Evolutionary conservation across 2,888 invertebrate genomes (phyloP).

Genomic region (Lycia hirtaria): DNA sequence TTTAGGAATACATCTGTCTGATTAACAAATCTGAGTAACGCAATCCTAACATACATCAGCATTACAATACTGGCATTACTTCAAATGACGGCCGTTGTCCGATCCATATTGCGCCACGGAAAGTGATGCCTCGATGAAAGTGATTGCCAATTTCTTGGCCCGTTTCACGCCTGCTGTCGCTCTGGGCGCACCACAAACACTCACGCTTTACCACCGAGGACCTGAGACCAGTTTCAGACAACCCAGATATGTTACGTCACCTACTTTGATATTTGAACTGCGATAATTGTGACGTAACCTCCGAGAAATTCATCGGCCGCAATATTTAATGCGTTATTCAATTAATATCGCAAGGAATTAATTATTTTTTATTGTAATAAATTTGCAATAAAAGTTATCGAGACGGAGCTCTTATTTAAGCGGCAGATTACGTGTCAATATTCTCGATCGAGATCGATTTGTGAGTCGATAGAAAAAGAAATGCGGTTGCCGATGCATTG

Average conservation of each 20-base stretch:
- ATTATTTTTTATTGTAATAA: conserved; percentile 39
- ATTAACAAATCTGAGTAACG: conserved; percentile 33
- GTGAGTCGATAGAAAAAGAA: conserved; percentile 40
- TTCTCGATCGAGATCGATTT: conserved; percentile 46
- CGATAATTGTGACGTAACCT: conserved; percentile 41
- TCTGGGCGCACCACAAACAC: conserved; percentile 45
- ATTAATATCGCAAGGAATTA: conserved; percentile 37
- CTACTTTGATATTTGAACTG: conserved; percentile 39
- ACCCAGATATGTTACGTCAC: conserved; percentile 36
- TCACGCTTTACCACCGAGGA: conserved; percentile 44
- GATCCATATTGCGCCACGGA: conserved; percentile 51
- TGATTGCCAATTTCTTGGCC: conserved; percentile 52
- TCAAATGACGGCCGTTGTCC: conserved; percentile 27
- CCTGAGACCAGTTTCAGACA: conserved; percentile 37
- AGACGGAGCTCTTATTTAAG: conserved; percentile 28
- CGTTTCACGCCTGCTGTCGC: conserved; percentile 44
- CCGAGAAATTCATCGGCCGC: conserved; percentile 32
- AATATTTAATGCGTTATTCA: conserved; percentile 36
- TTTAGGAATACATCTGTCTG: conserved; percentile 29
- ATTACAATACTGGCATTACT: conserved; percentile 47
- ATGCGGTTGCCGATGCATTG: conserved; percentile 14
- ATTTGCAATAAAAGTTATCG: conserved; percentile 20
- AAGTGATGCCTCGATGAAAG: conserved; percentile 62
- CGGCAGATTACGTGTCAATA: conserved; percentile 28
- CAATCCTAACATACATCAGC: conserved; percentile 43